These are phyloP conservation scores for Asarcornis scutulata DNA, from an alignment of 2,113 vertebrate genomes.

Conservation along the genomic window DNA sequence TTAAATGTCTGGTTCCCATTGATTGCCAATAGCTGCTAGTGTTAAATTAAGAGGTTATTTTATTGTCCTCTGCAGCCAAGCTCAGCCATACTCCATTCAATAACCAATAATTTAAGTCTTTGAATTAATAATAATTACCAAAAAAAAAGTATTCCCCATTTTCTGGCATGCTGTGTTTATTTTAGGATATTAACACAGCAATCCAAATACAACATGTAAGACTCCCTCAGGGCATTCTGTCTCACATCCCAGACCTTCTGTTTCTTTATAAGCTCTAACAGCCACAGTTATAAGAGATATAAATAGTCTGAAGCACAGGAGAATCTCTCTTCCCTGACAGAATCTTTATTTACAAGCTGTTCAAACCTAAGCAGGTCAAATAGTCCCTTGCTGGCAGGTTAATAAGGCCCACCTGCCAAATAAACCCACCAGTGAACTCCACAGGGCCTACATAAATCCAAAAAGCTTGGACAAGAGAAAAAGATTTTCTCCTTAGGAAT, in stretches of 20 bases:
- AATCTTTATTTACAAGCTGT: slow-evolving; percentile 66
- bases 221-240: slow-evolving; percentile 62
- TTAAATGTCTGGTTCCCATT: slow-evolving; percentile 14
- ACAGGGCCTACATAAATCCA: slow-evolving; percentile 31
- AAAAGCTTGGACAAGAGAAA: background rate
- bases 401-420: slow-evolving; percentile 65
- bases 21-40: slow-evolving; percentile 42
- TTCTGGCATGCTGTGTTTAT: slow-evolving; percentile 56
- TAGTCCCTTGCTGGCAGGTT: slow-evolving; percentile 63
- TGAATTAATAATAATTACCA: slow-evolving; percentile 58
- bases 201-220: slow-evolving; percentile 59
- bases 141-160: slow-evolving; percentile 51
- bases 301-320: slow-evolving; percentile 62
- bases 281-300: slow-evolving; percentile 58
- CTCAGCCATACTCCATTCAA: slow-evolving; percentile 38
- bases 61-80: slow-evolving; percentile 28
- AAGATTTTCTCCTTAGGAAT: slow-evolving; percentile 11
- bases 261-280: slow-evolving; percentile 65
- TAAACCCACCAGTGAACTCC: slow-evolving; percentile 51
- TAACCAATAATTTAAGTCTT: slow-evolving; percentile 50
- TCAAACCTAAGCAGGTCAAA: slow-evolving; percentile 39
- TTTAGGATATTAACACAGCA: slow-evolving; percentile 64
- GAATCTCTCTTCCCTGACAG: slow-evolving; percentile 59
- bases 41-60: slow-evolving; percentile 50
- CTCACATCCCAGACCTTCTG: slow-evolving; percentile 67